These are phyloP conservation scores for Drosophila rhopaloa DNA, from an alignment of 1,140 invertebrate genomes.

Conservation along the genomic window DNA sequence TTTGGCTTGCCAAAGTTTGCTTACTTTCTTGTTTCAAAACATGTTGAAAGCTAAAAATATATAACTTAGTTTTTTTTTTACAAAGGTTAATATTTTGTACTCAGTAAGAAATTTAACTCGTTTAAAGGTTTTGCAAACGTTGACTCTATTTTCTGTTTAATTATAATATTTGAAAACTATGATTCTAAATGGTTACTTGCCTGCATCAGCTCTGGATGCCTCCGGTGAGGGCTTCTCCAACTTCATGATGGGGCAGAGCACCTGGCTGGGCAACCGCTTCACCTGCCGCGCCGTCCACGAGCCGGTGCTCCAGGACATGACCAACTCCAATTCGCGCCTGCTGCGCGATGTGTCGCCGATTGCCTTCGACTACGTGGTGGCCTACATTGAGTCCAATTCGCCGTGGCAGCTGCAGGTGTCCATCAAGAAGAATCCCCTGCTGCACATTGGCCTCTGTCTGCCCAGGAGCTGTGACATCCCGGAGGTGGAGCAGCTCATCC, in stretches of 20 bases:
- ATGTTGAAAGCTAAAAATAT: no score
- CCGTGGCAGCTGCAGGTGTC: conserved; percentile 11
- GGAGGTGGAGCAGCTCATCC: conserved; percentile 41
- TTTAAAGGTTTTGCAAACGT: no score
- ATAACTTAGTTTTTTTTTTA: no score
- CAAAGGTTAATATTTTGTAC: no score
- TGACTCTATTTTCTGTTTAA: background rate
- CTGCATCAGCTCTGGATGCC: conserved; percentile 48
- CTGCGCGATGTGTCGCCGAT: conserved; percentile 29
- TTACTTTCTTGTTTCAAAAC: no score
- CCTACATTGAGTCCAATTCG: conserved; percentile 41
- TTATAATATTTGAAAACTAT: background rate
- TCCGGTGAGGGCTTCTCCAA: conserved; percentile 41
- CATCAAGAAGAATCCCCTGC: background rate
- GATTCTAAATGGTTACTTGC: background rate
- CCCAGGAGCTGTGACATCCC: conserved; percentile 22
- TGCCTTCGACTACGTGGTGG: conserved; percentile 40
- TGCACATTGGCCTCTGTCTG: conserved; percentile 58
- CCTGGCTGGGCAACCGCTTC: conserved; percentile 51
- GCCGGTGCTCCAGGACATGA: conserved; percentile 11
- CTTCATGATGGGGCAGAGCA: conserved; percentile 45
- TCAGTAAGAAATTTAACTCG: no score
- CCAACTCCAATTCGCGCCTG: background rate
- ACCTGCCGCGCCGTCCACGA: conserved; percentile 39
- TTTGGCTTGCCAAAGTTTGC: no score